Conservation (phyloP, 92 coral and sea anemone genomes). For the Parazoanthus darwini region DNA sequence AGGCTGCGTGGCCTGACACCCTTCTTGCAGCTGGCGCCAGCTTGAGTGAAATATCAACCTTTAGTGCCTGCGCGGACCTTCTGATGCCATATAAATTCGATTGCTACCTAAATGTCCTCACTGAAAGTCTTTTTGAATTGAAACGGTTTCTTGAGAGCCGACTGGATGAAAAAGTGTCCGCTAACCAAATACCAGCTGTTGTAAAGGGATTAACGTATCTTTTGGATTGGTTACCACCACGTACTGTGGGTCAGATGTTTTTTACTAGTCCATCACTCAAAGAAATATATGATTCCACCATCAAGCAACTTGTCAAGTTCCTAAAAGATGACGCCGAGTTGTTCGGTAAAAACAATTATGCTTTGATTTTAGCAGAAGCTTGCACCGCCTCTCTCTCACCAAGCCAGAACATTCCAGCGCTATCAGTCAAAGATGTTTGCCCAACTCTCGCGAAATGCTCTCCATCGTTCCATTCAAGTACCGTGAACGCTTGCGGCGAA, state of each 20-base stretch:
- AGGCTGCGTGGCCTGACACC: neutral
- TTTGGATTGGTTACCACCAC: neutral
- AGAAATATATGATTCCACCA: constrained; percentile 13
- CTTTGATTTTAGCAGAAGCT: constrained; percentile 40
- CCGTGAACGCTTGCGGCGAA: constrained; percentile 48
- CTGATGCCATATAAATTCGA: constrained; percentile 4
- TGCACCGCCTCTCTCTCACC: constrained; percentile 16
- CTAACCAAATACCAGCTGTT: neutral
- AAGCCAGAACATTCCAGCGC: constrained; percentile 32
- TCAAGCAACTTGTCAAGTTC: constrained; percentile 20
- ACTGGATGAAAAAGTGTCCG: constrained; percentile 25
- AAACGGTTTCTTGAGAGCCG: constrained; percentile 24
- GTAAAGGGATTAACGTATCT: neutral
- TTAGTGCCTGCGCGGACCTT: neutral
- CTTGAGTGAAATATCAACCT: neutral
- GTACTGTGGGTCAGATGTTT: neutral
- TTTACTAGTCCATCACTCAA: constrained; percentile 2
- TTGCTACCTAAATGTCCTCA: constrained; percentile 22
- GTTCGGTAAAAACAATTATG: constrained; percentile 4
- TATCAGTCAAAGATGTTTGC: constrained; percentile 56
- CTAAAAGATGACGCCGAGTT: constrained; percentile 24
- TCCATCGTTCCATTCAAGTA: constrained; percentile 36
- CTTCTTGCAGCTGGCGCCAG: neutral
- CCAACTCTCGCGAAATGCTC: constrained; percentile 45
- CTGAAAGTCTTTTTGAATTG: constrained; percentile 16